Evolutionary conservation across 2,113 vertebrate species (phyloP).

Genomic region (Herpetotheres cachinnans): DNA sequence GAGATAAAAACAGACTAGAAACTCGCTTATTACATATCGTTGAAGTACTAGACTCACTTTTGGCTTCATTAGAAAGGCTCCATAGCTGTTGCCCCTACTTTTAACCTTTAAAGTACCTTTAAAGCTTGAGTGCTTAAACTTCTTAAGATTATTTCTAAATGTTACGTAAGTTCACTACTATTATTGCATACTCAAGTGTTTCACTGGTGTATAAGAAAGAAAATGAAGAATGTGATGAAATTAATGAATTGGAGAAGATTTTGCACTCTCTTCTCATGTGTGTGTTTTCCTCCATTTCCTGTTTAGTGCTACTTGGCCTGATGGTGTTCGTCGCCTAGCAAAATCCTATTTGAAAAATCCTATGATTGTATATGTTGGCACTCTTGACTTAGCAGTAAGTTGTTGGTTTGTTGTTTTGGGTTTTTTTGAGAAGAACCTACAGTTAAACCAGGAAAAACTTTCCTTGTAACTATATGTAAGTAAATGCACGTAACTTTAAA

Average conservation of each 20-base stretch:
- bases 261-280: background rate
- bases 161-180: background rate
- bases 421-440: background rate
- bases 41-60: background rate
- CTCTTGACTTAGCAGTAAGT: conserved; percentile 91
- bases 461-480: background rate
- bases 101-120: background rate
- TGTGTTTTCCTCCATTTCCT: background rate
- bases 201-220: background rate
- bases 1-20: background rate
- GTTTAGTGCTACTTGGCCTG: conserved; percentile 93
- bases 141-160: background rate
- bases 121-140: background rate
- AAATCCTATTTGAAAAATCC: conserved; percentile 92
- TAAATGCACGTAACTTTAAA: background rate
- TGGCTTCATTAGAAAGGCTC: background rate
- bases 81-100: background rate
- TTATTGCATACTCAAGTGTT: background rate
- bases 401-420: background rate
- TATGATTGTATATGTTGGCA: conserved; percentile 97
- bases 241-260: background rate
- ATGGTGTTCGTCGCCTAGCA: conserved; percentile 85
- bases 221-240: background rate
- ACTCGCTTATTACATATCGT: background rate
- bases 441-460: background rate